Conservation (phyloP, 2,797 vertebrate species). For the Tenualosa thibaudeaui region DNA sequence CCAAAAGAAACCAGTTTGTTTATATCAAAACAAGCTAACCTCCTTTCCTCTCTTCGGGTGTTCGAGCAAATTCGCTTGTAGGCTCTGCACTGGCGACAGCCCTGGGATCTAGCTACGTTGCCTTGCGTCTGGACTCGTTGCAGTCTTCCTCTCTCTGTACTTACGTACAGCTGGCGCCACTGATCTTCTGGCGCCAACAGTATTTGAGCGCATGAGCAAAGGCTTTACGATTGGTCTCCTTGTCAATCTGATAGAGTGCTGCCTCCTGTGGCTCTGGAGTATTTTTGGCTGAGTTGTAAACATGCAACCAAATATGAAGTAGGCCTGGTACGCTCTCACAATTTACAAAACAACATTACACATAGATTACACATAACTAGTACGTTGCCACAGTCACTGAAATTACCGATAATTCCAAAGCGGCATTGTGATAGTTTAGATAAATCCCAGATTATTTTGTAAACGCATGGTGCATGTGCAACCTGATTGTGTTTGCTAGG, state of each 20-base stretch:
- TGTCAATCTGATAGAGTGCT: not conserved
- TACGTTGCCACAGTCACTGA: not conserved
- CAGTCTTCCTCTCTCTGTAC: conserved; percentile 47
- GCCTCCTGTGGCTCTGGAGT: conserved; percentile 27
- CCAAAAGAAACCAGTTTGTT: not conserved
- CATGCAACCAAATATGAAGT: not conserved
- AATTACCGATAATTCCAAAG: not conserved
- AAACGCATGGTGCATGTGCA: not conserved
- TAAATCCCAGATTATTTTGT: not conserved
- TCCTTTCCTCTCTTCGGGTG: conserved; percentile 12
- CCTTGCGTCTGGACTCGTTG: conserved; percentile 40
- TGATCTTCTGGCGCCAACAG: conserved; percentile 81
- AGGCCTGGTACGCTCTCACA: no score
- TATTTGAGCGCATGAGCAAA: conserved; percentile 56
- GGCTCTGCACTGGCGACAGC: conserved; percentile 17
- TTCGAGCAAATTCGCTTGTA: not conserved
- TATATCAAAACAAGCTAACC: conserved; percentile 2
- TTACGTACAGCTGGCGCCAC: conserved; percentile 72
- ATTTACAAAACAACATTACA: no score
- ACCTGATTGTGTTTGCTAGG: not conserved
- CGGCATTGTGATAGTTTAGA: not conserved
- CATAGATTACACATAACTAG: not conserved
- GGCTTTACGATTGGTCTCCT: not conserved
- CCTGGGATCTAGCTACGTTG: conserved; percentile 23
- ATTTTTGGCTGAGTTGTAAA: not conserved